These are phyloP conservation scores for Myotis vivesi DNA, from an alignment of 2,797 vertebrate species.

Conservation along the genomic window DNA sequence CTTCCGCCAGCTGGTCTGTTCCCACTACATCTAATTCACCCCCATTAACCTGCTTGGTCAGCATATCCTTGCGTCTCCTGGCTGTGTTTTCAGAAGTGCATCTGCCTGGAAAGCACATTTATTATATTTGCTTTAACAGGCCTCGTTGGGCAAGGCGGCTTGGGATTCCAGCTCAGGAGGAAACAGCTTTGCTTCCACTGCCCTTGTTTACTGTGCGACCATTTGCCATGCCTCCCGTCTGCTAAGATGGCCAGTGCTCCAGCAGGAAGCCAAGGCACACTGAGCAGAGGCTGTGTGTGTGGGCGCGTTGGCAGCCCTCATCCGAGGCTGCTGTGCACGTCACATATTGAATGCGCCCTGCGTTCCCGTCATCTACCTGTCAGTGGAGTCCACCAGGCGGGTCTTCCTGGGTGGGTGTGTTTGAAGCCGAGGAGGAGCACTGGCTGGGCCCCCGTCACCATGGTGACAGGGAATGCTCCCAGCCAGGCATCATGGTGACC, in stretches of 20 bases:
- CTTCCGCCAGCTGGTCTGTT: conserved; percentile 26
- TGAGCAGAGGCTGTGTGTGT: background rate
- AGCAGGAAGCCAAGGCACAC: background rate
- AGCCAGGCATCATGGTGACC: background rate
- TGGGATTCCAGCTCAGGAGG: conserved; percentile 24
- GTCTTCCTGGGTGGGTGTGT: background rate
- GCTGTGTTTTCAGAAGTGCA: background rate
- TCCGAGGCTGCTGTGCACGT: background rate
- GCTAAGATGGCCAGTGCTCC: background rate
- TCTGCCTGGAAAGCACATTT: conserved; percentile 54
- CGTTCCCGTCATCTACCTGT: background rate
- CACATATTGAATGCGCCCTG: rapidly evolving
- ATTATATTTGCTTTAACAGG: conserved; percentile 62
- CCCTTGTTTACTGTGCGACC: background rate
- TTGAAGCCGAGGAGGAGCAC: background rate
- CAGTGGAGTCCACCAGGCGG: background rate
- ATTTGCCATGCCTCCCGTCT: background rate
- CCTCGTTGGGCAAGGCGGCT: conserved; percentile 54
- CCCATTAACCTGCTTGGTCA: conserved; percentile 59
- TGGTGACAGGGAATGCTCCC: background rate
- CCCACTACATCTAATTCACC: conserved; percentile 50
- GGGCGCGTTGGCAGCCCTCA: background rate
- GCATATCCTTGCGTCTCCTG: conserved; percentile 36
- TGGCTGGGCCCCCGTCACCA: background rate
- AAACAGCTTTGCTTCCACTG: conserved; percentile 20